Evolutionary conservation across 1,140 invertebrate genomes (phyloP), one percentile per base, ranked within the genome.

Genomic region (Scaptodrosophila lebanonensis): DNA sequence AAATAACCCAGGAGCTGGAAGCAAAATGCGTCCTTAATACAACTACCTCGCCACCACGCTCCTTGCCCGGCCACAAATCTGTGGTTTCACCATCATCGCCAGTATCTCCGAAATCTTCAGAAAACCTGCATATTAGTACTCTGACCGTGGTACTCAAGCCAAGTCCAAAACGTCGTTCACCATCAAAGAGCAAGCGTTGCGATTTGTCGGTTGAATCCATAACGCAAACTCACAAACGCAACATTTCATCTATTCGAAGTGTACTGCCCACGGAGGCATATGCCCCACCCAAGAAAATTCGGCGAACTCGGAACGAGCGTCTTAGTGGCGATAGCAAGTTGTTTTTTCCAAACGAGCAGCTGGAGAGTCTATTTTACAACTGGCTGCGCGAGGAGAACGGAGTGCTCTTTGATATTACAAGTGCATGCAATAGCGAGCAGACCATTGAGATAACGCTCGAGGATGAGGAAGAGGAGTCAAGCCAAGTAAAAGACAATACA

Each of bases 281-380:
- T 68, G 79, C 75, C 2, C 84, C 84, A 13, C 84, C 84, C 8
- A 86, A 84, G 42, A 85, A 86, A 35, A 86, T 86, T 13, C 64
- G 84, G 1, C 75, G 79, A 17, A 86, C 84, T 0, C 58, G 68
- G 1, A 52, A 66, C 17, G 83, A 85, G 50, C 66, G 66, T 20
- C 20, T 22, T 16, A 52, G 67, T 4, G 29, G 38, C 11, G 72
- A 77, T 0, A 48, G 29, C 7, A 59, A 82, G 3, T 48, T 58
- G 22, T 77, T 85, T 69, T 82, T 84, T 71, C 77, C 73, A 39
- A 82, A 85, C 53, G 61, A 67, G 11, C 71, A 68, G 5, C 45
- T 86, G 16, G 83, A 86, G 25, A 64, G 50, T 22, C 52, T 86
- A 3, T 85, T 86, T 45, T 86, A 77, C 60, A 77, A 40, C 16